These are phyloP conservation scores for Enteromius argenteus DNA, from an alignment of 2,797 vertebrate genomes.

Conservation along the genomic window DNA sequence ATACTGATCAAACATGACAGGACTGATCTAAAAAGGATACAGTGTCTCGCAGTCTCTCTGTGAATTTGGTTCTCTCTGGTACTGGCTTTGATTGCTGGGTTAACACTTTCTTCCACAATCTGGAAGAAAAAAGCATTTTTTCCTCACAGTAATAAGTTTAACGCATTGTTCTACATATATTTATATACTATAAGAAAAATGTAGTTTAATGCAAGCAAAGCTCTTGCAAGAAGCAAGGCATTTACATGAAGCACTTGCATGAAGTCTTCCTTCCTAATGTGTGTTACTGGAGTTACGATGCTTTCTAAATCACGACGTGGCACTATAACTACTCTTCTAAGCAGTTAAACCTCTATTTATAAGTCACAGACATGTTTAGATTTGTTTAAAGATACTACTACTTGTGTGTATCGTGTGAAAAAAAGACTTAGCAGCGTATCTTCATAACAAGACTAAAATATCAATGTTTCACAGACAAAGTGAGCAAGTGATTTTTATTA, in stretches of 20 bases:
- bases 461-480: not conserved
- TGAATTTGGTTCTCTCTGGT: conserved; percentile 73
- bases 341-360: not conserved
- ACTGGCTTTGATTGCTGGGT: conserved; percentile 64
- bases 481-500: not conserved
- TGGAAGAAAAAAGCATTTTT: conserved; percentile 56
- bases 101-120: conserved; percentile 78
- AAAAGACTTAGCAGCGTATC: not conserved
- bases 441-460: not conserved
- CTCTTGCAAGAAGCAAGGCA: not conserved
- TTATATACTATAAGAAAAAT: not conserved
- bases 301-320: not conserved
- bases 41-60: conserved; percentile 72
- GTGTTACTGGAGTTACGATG: not conserved
- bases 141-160: not conserved
- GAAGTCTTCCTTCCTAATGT: not conserved
- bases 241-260: not conserved
- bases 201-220: not conserved
- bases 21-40: conserved; percentile 70
- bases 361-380: not conserved
- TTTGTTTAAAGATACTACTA: not conserved
- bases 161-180: not conserved
- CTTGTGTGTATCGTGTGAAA: no score
- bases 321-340: not conserved
- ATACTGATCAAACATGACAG: not conserved